Percentiles rank a stretch among this genome's conserved stretches.
These are phyloP conservation scores for Labroides dimidiatus DNA, from an alignment of 2,797 vertebrate genomes.

Conservation along the genomic window DNA sequence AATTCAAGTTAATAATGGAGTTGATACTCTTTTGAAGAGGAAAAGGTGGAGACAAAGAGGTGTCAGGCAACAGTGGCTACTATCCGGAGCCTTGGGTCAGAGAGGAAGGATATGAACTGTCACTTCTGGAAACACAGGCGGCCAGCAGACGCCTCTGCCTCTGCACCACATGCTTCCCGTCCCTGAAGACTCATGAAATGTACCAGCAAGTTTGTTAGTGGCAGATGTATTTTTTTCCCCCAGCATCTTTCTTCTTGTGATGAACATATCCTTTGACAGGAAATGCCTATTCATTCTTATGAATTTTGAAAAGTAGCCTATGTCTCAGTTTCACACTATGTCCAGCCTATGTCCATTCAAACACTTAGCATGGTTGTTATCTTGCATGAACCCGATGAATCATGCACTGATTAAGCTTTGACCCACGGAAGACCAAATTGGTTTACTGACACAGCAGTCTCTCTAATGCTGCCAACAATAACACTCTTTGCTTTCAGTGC, in stretches of 20 bases:
- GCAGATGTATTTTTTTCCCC: slow-evolving; percentile 11
- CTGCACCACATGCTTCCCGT: slow-evolving; percentile 32
- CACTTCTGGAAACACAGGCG: slow-evolving; percentile 42
- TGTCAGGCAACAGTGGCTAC: slow-evolving; percentile 34
- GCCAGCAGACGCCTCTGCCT: slow-evolving; percentile 61
- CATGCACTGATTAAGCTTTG: background rate
- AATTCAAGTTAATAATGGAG: slow-evolving; percentile 22
- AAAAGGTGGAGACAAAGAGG: slow-evolving; percentile 29
- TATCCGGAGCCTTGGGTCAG: background rate
- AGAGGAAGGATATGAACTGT: slow-evolving; percentile 72
- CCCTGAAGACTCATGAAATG: slow-evolving; percentile 12
- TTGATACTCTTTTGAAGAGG: background rate
- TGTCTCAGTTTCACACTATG: background rate
- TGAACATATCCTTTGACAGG: slow-evolving; percentile 18
- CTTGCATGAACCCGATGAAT: background rate
- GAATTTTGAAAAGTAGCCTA: background rate
- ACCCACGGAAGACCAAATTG: accelerated
- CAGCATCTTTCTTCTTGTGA: slow-evolving; percentile 13
- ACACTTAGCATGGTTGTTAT: background rate
- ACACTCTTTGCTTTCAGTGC: background rate
- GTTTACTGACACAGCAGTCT: background rate
- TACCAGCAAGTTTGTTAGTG: background rate
- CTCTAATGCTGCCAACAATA: background rate
- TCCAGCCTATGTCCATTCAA: background rate
- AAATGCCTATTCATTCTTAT: background rate